Evolutionary conservation across 1,140 invertebrate genomes (phyloP), one percentile per base, ranked within the genome.

Genomic region (Lepidurus arcticus): DNA sequence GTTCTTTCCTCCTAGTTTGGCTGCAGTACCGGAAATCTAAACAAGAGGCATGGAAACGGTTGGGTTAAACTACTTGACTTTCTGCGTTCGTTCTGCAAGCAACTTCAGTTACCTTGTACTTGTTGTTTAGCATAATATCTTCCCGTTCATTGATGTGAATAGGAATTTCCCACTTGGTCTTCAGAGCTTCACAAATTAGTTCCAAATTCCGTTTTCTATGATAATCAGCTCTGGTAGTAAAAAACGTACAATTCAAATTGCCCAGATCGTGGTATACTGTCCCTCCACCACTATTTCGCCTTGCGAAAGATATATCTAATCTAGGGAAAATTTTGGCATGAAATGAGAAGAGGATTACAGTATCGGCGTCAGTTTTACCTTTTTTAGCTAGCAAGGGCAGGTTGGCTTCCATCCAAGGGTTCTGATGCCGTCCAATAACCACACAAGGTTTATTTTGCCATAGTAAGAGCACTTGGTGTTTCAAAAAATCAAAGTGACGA

Each of bases 381-480:
- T 88, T 85, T 44, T 90, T 87, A 74, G 87, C 83, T 26, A 92
- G 81, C 4, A 89, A 86, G 77, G 86, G 80, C 0, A 94, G 84
- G 45, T 98, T 94, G 2, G 92, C 91, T 86, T 99, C 97, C 24
- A 92, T 84, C 92, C 96, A 99, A 1, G 96, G 95, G 86, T 99
- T 99, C 85, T 99, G 97, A 86, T 98, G 94, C 53, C 94, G 88
- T 1, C 98, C 98, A 83, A 99, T 92, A 0, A 99, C 96, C 75
- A 99, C 93, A 84, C 94, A 93, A 0, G 96, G 96, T 81, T 92
- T 88, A 86, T 98, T 99, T 75, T 90, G 87, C 94, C 95, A 98
- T 65, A 98, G 85, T 82, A 98, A 87, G 82, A 98, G 86, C 0
- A 97, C 85, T 84, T 94, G 92, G 81, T 94, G 90, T 77, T 92